Evolutionary conservation across 2,888 invertebrate genomes (phyloP), one percentile per base, ranked within the genome.

Genomic region (Nomada ferruginata): DNA sequence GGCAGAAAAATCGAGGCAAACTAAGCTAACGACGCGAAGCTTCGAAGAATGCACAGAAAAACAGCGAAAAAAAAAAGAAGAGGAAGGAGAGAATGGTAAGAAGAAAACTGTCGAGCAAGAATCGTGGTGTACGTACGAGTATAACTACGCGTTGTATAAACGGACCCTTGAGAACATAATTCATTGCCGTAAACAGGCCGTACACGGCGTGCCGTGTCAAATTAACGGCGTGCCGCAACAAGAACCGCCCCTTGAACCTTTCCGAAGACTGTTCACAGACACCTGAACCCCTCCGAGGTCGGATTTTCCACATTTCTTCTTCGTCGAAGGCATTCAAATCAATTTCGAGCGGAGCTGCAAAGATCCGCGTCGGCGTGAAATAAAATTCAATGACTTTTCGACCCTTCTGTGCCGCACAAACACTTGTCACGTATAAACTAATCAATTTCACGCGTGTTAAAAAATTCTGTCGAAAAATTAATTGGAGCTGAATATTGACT

Each of bases 121-220:
- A 69, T 76, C 76, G 70, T 63, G 70, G 64, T 18, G 53, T 13
- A 71, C 53, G 73, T 76, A 81, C 77, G 84, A 79, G 85, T 85
- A 86, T 85, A 89, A 88, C 85, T 85, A 85, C 76, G 87, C 86
- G 87, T 88, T 89, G 86, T 83, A 89, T 88, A 89, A 90, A 89
- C 85, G 89, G 88, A 89, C 90, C 87, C 87, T 84, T 87, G 88
- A 90, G 90, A 91, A 89, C 90, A 90, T 91, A 91, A 91, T 88
- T 91, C 91, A 91, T 91, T 88, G 90, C 89, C 84, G 89, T 90
- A 91, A 91, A 90, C 91, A 89, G 90, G 89, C 87, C 87, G 86
- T 90, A 89, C 89, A 89, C 47, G 47, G 81, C 85, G 88, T 85
- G 85, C 88, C 90, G 89, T 88, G 90, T 91, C 91, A 89, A 90